Conservation (phyloP, 35 echinoderm and acorn worm species). For the Apostichopus californicus region DNA sequence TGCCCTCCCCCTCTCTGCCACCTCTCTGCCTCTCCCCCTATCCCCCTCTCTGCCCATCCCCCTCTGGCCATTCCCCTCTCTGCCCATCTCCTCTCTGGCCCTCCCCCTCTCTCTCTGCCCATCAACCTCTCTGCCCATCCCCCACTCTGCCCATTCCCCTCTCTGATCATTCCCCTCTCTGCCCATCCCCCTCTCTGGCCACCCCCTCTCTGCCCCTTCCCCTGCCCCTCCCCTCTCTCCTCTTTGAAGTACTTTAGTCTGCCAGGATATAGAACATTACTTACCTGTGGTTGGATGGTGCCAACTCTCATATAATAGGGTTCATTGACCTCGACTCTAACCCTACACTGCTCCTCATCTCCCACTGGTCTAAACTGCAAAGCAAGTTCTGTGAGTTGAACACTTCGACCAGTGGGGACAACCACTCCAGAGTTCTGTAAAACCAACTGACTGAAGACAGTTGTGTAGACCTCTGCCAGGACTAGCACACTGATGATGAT, state of each 20-base stretch:
- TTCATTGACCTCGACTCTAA: slow-evolving; percentile 84
- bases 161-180: too few relatives aligned
- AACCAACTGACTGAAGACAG: slow-evolving; percentile 88
- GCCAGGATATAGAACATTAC: neutral
- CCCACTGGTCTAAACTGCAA: slow-evolving; percentile 60
- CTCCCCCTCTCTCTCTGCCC: too few relatives aligned
- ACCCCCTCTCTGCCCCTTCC: too few relatives aligned
- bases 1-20: too few relatives aligned
- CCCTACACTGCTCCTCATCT: slow-evolving; percentile 76
- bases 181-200: too few relatives aligned
- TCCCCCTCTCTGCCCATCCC: too few relatives aligned
- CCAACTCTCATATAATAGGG: slow-evolving; percentile 92
- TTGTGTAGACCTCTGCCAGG: neutral
- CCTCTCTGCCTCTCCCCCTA: too few relatives aligned
- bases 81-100: too few relatives aligned
- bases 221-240: too few relatives aligned
- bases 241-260: neutral
- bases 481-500: neutral
- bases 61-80: too few relatives aligned
- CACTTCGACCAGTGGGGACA: slow-evolving; percentile 89
- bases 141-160: too few relatives aligned
- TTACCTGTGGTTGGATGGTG: slow-evolving; percentile 76
- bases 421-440: slow-evolving; percentile 73
- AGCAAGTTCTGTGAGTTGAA: slow-evolving; percentile 60
- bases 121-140: too few relatives aligned